Conservation (phyloP, 2,888 invertebrate genomes). For the Papilio protenor region DNA sequence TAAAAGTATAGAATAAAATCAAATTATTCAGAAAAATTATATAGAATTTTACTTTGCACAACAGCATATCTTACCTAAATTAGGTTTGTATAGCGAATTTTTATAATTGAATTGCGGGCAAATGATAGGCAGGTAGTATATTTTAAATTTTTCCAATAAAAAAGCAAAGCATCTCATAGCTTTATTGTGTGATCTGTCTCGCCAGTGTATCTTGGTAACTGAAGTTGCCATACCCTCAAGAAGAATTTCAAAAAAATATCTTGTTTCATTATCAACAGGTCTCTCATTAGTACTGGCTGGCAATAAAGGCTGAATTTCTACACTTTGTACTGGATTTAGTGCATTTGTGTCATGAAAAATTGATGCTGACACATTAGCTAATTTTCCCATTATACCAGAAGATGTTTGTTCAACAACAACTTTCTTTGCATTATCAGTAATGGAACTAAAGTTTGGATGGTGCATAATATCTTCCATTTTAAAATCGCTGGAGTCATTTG, state of each 20-base stretch:
- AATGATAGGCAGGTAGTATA: conserved; percentile 94
- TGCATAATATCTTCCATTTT: conserved; percentile 84
- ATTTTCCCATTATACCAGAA: conserved; percentile 83
- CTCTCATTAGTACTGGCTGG: conserved; percentile 94
- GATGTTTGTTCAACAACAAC: conserved; percentile 79
- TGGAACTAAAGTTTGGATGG: conserved; percentile 83
- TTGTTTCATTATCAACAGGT: conserved; percentile 92
- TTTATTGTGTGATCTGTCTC: conserved; percentile 91
- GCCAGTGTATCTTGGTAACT: conserved; percentile 95
- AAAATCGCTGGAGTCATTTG: conserved; percentile 79
- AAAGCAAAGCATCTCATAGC: conserved; percentile 94
- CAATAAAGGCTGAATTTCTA: conserved; percentile 91
- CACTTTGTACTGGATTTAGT: conserved; percentile 90
- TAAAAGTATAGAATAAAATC: neutral
- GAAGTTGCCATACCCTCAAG: conserved; percentile 96
- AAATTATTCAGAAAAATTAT: neutral
- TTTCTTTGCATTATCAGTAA: conserved; percentile 75
- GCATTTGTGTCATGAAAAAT: conserved; percentile 89
- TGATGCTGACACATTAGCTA: conserved; percentile 84
- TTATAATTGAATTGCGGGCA: conserved; percentile 93
- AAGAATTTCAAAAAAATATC: conserved; percentile 94
- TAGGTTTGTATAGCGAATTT: conserved; percentile 93
- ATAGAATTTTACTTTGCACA: too few species aligned
- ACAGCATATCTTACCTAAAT: conserved; percentile 80
- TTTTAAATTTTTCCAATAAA: conserved; percentile 95